A percentile compares a stretch with the other conserved stretches of the same genome.
These are phyloP conservation scores for Falco rusticolus DNA, from an alignment of 2,797 vertebrate species.

Conservation along the genomic window DNA sequence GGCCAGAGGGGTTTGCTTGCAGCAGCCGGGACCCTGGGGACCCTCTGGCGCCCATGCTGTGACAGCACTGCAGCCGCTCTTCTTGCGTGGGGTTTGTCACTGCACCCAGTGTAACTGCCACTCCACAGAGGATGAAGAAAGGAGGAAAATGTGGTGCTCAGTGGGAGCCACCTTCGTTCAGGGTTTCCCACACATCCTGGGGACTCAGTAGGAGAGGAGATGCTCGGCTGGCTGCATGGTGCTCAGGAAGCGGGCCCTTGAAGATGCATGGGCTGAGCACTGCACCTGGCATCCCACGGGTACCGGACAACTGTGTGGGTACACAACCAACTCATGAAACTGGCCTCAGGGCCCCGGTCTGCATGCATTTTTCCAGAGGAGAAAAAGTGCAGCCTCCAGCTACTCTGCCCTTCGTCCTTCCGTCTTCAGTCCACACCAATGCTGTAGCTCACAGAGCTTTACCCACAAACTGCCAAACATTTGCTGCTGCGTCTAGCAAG, in stretches of 20 bases:
- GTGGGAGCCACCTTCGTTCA: neutral
- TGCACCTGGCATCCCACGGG: rapidly evolving
- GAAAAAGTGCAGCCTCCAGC: neutral
- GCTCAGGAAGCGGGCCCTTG: neutral
- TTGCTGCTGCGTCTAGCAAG: neutral
- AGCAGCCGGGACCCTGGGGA: neutral
- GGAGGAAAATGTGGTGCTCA: neutral
- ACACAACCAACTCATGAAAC: neutral
- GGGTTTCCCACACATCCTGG: neutral
- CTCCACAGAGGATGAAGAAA: neutral
- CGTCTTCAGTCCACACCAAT: neutral
- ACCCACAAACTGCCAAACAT: neutral
- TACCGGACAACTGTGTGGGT: neutral
- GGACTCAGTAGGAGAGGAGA: neutral
- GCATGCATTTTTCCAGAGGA: neutral
- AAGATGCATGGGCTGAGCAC: neutral
- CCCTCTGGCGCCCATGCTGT: too few species aligned
- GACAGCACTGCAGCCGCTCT: neutral
- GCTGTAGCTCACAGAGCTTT: neutral
- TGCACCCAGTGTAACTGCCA: neutral
- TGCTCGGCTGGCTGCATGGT: rapidly evolving
- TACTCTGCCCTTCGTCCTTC: neutral
- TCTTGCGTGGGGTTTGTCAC: neutral
- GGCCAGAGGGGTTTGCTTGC: neutral
- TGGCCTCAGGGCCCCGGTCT: too few species aligned